Conservation (phyloP, 2,113 vertebrate genomes). For the Telmatochromis brichardi region DNA sequence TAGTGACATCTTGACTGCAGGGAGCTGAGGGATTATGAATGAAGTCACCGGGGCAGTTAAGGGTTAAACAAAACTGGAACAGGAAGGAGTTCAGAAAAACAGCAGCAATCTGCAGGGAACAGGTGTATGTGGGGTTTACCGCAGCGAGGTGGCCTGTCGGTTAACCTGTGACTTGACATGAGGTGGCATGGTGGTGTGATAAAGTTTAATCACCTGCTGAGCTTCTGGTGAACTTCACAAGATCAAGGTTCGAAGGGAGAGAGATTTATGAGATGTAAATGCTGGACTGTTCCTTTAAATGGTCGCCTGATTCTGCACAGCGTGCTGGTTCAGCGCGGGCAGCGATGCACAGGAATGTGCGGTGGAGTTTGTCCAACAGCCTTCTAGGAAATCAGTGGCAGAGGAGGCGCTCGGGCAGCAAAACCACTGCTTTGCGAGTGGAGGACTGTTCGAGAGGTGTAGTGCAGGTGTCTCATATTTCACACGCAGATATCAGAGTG, state of each 20-base stretch:
- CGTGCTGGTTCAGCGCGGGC: not conserved
- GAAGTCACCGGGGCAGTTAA: not conserved
- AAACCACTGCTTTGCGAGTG: not conserved
- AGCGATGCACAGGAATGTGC: not conserved
- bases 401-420: not conserved
- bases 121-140: not conserved
- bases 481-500: not conserved
- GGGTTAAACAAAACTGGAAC: not conserved
- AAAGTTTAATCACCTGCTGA: not conserved
- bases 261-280: not conserved
- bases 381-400: not conserved
- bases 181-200: rapidly evolving
- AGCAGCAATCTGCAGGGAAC: not conserved
- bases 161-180: not conserved
- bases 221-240: not conserved
- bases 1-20: not conserved
- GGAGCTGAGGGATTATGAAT: not conserved
- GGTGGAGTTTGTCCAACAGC: not conserved
- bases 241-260: not conserved
- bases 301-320: not conserved
- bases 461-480: not conserved
- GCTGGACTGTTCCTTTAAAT: not conserved
- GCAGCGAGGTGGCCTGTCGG: rapidly evolving
- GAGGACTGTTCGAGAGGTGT: not conserved
- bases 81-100: not conserved